These are phyloP conservation scores for Seira sanloemensis DNA, from an alignment of 2,888 invertebrate species.

Conservation along the genomic window DNA sequence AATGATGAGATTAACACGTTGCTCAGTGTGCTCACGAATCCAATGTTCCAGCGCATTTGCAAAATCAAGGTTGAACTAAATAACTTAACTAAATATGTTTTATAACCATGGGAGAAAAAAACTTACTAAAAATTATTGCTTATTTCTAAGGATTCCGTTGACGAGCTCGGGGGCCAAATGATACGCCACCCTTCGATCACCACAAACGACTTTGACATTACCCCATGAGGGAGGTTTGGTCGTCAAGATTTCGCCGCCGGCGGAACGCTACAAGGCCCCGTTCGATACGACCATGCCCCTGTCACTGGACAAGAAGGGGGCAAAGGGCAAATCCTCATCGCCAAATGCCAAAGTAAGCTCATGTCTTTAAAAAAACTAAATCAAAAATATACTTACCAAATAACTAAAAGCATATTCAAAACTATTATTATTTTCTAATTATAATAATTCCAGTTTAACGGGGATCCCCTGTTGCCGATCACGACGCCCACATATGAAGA, in stretches of 20 bases:
- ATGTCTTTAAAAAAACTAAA: neutral
- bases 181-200: constrained; percentile 94
- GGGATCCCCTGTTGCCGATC: constrained; percentile 77
- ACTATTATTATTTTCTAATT: too few relatives aligned
- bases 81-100: constrained; percentile 14
- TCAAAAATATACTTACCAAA: too few relatives aligned
- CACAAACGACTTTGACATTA: constrained; percentile 95
- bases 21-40: constrained; percentile 89
- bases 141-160: constrained; percentile 88
- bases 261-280: constrained; percentile 68
- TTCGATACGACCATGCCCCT: constrained; percentile 68
- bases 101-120: neutral
- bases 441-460: constrained; percentile 75
- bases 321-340: constrained; percentile 16
- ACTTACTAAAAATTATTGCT: constrained; percentile 69
- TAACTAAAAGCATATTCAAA: too few relatives aligned
- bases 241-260: constrained; percentile 80
- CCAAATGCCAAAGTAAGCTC: constrained; percentile 42
- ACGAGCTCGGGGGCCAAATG: constrained; percentile 90
- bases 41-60: constrained; percentile 92
- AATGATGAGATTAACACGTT: constrained; percentile 89
- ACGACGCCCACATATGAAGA: constrained; percentile 79
- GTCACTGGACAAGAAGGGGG: constrained; percentile 38
- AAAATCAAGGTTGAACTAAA: constrained; percentile 80
- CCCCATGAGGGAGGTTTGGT: constrained; percentile 86